Conservation (phyloP, 2,888 invertebrate genomes). For the Trissoscelio sp. region DNA sequence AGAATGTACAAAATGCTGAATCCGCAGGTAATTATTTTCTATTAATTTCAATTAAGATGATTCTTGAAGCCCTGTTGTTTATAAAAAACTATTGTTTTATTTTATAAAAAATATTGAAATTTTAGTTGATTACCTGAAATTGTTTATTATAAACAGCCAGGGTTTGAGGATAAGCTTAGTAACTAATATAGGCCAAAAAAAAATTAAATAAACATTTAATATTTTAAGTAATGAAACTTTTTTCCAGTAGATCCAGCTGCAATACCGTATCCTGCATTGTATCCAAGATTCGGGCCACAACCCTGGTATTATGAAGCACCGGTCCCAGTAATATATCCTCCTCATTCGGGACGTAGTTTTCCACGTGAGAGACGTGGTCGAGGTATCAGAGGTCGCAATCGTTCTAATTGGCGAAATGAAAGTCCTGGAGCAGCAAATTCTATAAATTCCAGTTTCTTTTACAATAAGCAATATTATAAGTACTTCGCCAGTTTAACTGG, state of each 20-base stretch:
- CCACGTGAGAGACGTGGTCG: conserved; percentile 74
- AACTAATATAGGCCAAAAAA: no score
- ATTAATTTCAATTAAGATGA: conserved; percentile 8
- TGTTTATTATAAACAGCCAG: neutral
- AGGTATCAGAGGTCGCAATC: conserved; percentile 48
- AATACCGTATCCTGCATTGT: conserved; percentile 74
- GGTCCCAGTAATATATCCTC: conserved; percentile 77
- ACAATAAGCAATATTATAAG: conserved; percentile 84
- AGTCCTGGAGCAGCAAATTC: conserved; percentile 76
- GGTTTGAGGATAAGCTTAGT: no score
- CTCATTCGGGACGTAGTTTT: conserved; percentile 74
- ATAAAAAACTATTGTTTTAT: no score
- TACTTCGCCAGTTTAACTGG: conserved; percentile 87
- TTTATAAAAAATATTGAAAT: no score
- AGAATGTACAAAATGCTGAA: conserved; percentile 12
- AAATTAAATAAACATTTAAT: no score
- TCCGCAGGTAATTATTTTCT: conserved; percentile 34
- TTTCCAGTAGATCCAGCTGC: conserved; percentile 60
- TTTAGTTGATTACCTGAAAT: neutral
- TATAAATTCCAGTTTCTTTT: conserved; percentile 80
- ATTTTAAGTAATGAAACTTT: neutral
- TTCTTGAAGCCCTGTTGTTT: no score
- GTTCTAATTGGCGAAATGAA: conserved; percentile 46
- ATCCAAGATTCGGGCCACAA: conserved; percentile 77
- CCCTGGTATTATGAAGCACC: conserved; percentile 80